phyloP scores from a whole-genome alignment of 1,140 invertebrate genomes.

The Schlechtendalia chinensis region DNA sequence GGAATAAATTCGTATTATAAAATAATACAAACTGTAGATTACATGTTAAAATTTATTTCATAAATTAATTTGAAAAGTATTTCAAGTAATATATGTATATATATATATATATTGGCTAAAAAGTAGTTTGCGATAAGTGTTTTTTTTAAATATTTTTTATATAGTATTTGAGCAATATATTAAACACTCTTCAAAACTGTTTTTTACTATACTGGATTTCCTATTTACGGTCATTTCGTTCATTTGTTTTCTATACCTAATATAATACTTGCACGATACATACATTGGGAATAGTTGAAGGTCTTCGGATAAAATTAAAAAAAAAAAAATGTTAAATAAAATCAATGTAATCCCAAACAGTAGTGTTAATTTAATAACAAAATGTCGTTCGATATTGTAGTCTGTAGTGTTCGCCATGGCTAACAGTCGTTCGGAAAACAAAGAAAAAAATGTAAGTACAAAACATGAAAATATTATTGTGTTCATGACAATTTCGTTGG shows the following conservation, averaged over 20 bases:
- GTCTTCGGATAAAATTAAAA: conserved; percentile 39
- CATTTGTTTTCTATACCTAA: neutral
- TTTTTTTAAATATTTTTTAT: too few species aligned
- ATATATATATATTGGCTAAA: too few species aligned
- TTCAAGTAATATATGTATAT: too few species aligned
- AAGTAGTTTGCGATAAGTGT: too few species aligned
- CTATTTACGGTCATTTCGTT: neutral
- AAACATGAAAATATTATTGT: neutral
- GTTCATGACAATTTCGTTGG: neutral
- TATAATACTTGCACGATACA: neutral
- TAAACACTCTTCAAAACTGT: too few species aligned
- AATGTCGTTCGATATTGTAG: conserved; percentile 4
- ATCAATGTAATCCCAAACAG: conserved; percentile 37
- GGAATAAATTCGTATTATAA: too few species aligned
- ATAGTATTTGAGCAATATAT: too few species aligned
- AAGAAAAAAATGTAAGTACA: conserved; percentile 35
- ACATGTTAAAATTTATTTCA: too few species aligned
- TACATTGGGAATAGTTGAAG: conserved; percentile 27
- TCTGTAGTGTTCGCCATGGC: conserved; percentile 35
- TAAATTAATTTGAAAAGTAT: too few species aligned
- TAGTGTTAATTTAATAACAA: conserved; percentile 31
- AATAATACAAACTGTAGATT: too few species aligned
- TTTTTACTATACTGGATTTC: too few species aligned
- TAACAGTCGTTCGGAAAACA: conserved; percentile 21
- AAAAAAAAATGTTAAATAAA: conserved; percentile 18